phyloP scores from a whole-genome alignment of 2,797 vertebrate genomes.

The Psittacula derbiana region DNA sequence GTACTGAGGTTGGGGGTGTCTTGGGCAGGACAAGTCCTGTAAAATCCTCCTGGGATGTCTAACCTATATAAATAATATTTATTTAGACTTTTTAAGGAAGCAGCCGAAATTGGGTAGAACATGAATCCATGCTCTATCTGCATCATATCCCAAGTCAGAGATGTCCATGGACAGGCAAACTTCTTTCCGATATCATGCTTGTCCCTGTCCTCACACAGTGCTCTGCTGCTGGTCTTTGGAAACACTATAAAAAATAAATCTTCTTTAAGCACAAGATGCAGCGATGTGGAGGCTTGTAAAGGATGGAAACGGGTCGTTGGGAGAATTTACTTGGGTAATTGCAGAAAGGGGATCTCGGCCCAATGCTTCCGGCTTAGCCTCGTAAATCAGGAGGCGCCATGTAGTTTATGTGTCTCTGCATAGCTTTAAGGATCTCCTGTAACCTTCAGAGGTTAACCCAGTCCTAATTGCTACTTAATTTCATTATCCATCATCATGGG shows the following conservation, averaged over 20 bases:
- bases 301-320: fast-evolving
- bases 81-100: not conserved
- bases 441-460: not conserved
- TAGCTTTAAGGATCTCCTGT: not conserved
- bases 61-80: not conserved
- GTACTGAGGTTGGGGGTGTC: not conserved
- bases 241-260: not conserved
- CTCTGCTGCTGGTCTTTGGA: not conserved
- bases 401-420: not conserved
- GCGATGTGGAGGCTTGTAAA: not conserved
- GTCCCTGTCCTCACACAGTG: fast-evolving
- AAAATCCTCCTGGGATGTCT: not conserved
- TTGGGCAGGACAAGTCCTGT: not conserved
- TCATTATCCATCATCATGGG: not conserved
- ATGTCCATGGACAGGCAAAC: fast-evolving
- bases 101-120: not conserved
- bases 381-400: not conserved
- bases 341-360: not conserved
- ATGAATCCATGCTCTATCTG: not conserved
- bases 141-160: not conserved
- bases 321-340: not conserved
- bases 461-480: not conserved
- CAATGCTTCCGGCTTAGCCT: not conserved
- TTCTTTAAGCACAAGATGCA: not conserved
- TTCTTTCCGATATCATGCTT: not conserved